phyloP scores from a whole-genome alignment of 2,797 vertebrate genomes.

The Thripadectes ignobilis region DNA sequence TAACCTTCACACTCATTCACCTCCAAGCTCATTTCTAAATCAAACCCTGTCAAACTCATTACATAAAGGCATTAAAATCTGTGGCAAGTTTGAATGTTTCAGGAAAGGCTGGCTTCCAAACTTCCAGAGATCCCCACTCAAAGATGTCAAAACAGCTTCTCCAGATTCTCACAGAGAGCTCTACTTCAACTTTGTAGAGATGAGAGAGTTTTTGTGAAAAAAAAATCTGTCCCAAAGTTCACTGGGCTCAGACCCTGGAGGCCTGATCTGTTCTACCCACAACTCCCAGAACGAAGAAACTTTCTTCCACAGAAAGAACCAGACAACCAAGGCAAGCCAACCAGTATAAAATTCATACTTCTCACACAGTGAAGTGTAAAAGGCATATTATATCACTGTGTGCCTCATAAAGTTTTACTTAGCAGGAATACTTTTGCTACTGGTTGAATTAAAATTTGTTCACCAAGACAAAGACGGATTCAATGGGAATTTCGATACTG shows the following conservation, averaged over 20 bases:
- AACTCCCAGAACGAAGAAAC: background rate
- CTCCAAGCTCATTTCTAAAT: background rate
- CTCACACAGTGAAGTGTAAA: background rate
- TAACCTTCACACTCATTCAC: background rate
- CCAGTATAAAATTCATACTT: rapidly evolving
- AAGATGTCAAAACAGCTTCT: background rate
- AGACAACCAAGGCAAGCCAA: background rate
- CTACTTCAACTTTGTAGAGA: background rate
- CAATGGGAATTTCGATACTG: background rate
- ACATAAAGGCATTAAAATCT: background rate
- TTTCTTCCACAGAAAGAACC: background rate
- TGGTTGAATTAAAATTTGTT: background rate
- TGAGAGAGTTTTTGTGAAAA: background rate
- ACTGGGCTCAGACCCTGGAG: background rate
- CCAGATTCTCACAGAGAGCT: background rate
- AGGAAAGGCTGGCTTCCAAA: background rate
- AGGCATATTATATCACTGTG: background rate
- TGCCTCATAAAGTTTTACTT: background rate
- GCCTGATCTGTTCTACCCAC: background rate
- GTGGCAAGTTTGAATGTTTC: background rate
- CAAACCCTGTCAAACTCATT: background rate
- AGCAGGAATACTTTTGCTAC: background rate
- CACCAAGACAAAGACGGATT: background rate
- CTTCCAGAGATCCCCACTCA: background rate
- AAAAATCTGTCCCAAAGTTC: background rate